phyloP scores from a whole-genome alignment of 2,888 invertebrate species.

The Orchesellides sinensis region DNA sequence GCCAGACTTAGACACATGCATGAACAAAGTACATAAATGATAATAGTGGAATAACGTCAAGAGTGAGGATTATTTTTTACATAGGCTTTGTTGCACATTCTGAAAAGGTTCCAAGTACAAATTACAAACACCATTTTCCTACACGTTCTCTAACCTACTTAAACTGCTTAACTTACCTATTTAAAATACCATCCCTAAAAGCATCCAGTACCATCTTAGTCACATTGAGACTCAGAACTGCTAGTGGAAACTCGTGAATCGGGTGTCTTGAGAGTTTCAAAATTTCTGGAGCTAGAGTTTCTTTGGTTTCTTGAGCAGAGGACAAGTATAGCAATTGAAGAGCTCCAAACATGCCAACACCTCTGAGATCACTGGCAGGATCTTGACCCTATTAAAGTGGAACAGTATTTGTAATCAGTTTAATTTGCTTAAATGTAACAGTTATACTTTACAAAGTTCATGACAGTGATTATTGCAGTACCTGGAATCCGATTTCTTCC shows the following conservation, averaged over 20 bases:
- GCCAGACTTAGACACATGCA: constrained; percentile 1
- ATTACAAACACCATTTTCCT: background rate
- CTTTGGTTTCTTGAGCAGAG: constrained; percentile 76
- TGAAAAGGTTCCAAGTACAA: constrained; percentile 70
- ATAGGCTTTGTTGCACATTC: constrained; percentile 77
- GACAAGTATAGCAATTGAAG: constrained; percentile 78
- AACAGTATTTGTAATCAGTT: background rate
- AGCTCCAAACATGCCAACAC: constrained; percentile 79
- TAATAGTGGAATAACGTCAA: no score
- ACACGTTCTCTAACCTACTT: background rate
- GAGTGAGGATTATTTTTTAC: no score
- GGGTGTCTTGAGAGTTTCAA: constrained; percentile 78
- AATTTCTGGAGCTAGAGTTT: constrained; percentile 77
- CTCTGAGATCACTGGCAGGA: constrained; percentile 80
- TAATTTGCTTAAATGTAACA: background rate
- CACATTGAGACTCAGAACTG: constrained; percentile 79
- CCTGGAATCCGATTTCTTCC: constrained; percentile 80
- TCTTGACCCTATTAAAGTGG: constrained; percentile 76
- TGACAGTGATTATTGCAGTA: constrained; percentile 37
- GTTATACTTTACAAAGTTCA: background rate
- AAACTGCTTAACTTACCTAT: constrained; percentile 76
- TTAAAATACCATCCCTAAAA: constrained; percentile 78
- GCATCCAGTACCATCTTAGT: constrained; percentile 78
- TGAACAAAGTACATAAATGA: no score
- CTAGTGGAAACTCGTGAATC: constrained; percentile 79